Evolutionary conservation across 2,797 vertebrate species (phyloP), one percentile per base, ranked within the genome.

Genomic region (Pelodytes ibericus): DNA sequence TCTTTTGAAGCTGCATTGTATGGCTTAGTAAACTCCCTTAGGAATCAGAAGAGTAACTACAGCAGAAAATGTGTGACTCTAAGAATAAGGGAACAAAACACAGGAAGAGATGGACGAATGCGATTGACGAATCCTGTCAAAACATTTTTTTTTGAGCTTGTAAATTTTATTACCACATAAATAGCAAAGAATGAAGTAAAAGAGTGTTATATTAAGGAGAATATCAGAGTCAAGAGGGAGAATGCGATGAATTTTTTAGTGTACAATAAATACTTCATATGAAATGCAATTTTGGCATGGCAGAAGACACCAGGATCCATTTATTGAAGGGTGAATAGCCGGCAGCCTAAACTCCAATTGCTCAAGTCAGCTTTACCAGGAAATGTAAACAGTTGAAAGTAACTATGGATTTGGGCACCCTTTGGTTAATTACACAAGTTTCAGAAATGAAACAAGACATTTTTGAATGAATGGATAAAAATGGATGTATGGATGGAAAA

Each of bases 1-100:
- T 78, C 75, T 72, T 78, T 79, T 73, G 76, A 79, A 73, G 63
- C 63, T 68, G 56, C 47, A 72, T 69, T 79, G 70, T 79, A 68
- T 73, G 71, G 31, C 30, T 79, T 73, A 63, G 56, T 61, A 79
- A 73, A 73, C 57, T 79, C 76, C 62, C 71, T 73, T 73, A 56
- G 76, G 58, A 79, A 60, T 73, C 64, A 72, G n/a, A 72, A 68
- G 70, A 79, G 76, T 78, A 67, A 61, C 70, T 69, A 79, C 70
- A 79, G 62, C 62, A 72, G 62, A 67, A 72, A 72, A 67, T 71
- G 25, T 31, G 68, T 47, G 10, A 77, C 33, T 11, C 33, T 41
- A n/a, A n/a, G n/a, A n/a, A n/a, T n/a, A n/a, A n/a, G n/a, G n/a
- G 57, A 74, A 62, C 49, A 75, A 72, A 80, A 76, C 39, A 67